Evolutionary conservation across 1,140 invertebrate genomes (phyloP).

Genomic region (Saccostrea echinata): DNA sequence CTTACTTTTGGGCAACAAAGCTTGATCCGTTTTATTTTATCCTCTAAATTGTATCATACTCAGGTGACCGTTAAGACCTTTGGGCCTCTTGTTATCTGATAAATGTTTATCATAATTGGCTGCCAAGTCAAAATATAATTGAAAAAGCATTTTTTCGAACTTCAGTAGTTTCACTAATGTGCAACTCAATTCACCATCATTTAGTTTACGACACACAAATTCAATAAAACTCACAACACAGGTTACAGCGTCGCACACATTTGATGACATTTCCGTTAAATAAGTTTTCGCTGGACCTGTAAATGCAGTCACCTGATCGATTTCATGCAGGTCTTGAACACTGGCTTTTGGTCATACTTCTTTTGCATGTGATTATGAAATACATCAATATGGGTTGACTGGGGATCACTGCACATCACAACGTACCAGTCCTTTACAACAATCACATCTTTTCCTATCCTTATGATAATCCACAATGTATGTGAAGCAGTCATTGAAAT

Average conservation of each 20-base stretch:
- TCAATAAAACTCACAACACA: not conserved
- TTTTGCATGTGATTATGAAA: not conserved
- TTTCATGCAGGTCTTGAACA: not conserved
- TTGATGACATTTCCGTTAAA: slow-evolving; percentile 1
- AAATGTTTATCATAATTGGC: no score
- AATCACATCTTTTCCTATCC: no score
- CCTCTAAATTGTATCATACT: no score
- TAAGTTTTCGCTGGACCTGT: not conserved
- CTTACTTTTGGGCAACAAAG: no score
- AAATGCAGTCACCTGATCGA: not conserved
- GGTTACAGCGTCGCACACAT: not conserved
- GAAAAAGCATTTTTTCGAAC: no score
- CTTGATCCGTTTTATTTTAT: no score
- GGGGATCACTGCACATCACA: not conserved
- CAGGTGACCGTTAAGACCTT: no score
- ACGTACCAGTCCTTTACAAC: not conserved
- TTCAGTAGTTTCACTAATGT: no score
- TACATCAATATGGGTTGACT: not conserved
- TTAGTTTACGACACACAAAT: not conserved
- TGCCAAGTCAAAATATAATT: no score
- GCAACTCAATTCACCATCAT: not conserved
- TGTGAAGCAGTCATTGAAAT: no score
- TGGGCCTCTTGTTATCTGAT: no score
- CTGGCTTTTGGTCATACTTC: not conserved
- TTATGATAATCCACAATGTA: no score